Base-by-base conservation (phyloP, 2,113 vertebrate genomes). In the Clinocottus analis region DNA sequence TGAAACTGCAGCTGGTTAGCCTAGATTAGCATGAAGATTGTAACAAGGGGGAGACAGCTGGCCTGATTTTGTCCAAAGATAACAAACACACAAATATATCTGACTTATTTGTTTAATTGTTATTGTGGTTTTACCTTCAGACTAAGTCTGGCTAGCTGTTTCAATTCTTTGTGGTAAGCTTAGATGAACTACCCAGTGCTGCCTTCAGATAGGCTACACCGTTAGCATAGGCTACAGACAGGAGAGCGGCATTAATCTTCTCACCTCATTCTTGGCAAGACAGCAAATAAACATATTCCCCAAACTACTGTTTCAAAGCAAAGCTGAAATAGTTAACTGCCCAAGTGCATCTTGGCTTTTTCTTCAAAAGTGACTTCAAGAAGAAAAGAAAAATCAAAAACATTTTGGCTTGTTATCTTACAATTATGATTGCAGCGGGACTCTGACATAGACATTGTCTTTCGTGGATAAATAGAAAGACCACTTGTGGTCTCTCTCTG, bases 391-490 rank as follows among this genome's bases (percentile, higher is more conserved):
- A 49, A 80, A 83, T 84, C 64, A 58, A 83, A 73, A 66, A 41
- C 58, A 62, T 77, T 75, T 60, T 80, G 25, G 7, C 62, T 49
- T 64, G 60, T 83, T 75, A 77, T 69, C 37, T 71, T 33, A n/a
- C 56, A 37, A 49, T 77, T 60, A 21, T 74, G 60, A 60, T 79
- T 33, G 43, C 75, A 73, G 74, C 61, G 63, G 55, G 63, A 79
- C 70, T 33, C 37, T 70, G 75, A 82, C 71, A 64, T 27, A 73
- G 43, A 80, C 65, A 47, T 11, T 75, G 27, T 27, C 55, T 67
- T 76, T 84, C 75, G 72, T 69, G 69, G 47, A 66, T 31, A 64
- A 85, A 80, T 60, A 47, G 72, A 55, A 39, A 66, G 60, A 53
- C 17, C 74, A 51, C 13, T 64, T 56, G 39, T 66, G 61, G 16